Evolutionary conservation across 1,140 invertebrate genomes (phyloP).

Genomic region (Pseudoatta argentina): DNA sequence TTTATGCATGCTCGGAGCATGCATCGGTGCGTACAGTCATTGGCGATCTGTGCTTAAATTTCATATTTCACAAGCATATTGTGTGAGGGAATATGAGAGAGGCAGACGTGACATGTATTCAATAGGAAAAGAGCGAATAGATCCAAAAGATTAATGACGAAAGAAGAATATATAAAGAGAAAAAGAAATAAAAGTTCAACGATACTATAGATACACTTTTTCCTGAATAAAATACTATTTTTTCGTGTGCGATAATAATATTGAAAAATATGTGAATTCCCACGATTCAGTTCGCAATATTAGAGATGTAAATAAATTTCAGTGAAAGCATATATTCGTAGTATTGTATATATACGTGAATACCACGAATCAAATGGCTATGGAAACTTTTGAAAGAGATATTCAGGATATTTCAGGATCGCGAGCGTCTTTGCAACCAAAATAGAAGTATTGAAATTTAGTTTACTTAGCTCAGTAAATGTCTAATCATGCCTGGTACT

Average conservation of each 20-base stretch:
- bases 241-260: background rate
- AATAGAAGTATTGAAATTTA: background rate
- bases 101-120: background rate
- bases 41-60: slow-evolving; percentile 19
- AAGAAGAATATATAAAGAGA: background rate
- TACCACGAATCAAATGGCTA: background rate
- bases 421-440: background rate
- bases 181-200: background rate
- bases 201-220: background rate
- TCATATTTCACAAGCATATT: slow-evolving; percentile 28
- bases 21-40: background rate
- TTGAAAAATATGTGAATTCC: background rate
- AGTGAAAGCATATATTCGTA: no score
- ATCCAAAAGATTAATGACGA: background rate
- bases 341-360: background rate
- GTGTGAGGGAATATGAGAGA: no score
- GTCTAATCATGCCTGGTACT: background rate
- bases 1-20: background rate
- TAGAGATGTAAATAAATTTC: slow-evolving; percentile 13
- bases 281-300: background rate
- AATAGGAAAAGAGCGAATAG: background rate
- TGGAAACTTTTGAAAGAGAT: background rate
- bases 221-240: background rate
- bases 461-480: background rate
- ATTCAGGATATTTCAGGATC: background rate